A percentile compares a stretch with the other conserved stretches of the same genome.
phyloP scores from a whole-genome alignment of 2,797 vertebrate species.

The Bradypodion ventrale region DNA sequence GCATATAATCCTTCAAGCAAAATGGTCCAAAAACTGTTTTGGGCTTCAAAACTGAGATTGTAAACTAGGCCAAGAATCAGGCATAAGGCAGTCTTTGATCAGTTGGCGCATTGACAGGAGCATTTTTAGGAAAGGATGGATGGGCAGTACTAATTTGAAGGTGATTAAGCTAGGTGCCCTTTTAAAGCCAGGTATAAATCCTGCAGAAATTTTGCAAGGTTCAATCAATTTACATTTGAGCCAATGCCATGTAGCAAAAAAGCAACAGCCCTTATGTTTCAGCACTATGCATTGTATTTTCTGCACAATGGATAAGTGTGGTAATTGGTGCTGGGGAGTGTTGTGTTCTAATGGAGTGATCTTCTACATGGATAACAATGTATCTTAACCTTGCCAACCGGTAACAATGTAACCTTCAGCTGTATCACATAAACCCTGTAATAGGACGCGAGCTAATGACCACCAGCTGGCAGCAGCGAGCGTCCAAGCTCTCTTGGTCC shows the following conservation, averaged over 20 bases:
- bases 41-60: neutral
- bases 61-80: neutral
- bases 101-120: neutral
- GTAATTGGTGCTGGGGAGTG: slow-evolving; percentile 28
- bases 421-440: no score
- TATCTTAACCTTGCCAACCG: no score
- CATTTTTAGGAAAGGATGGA: neutral
- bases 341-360: no score
- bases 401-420: no score
- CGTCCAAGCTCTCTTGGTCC: no score
- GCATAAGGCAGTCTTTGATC: neutral
- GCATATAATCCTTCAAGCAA: neutral
- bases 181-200: neutral
- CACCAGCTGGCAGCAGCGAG: no score
- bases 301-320: slow-evolving; percentile 10
- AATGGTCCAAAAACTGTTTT: neutral
- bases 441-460: no score
- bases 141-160: neutral
- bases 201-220: neutral
- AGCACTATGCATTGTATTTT: no score
- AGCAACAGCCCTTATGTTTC: neutral
- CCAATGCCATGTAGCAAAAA: no score
- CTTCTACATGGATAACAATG: no score
- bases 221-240: neutral
- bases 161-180: neutral